These are phyloP conservation scores for Thamnophis sirtalis DNA, from an alignment of 2,113 vertebrate species.

Conservation along the genomic window DNA sequence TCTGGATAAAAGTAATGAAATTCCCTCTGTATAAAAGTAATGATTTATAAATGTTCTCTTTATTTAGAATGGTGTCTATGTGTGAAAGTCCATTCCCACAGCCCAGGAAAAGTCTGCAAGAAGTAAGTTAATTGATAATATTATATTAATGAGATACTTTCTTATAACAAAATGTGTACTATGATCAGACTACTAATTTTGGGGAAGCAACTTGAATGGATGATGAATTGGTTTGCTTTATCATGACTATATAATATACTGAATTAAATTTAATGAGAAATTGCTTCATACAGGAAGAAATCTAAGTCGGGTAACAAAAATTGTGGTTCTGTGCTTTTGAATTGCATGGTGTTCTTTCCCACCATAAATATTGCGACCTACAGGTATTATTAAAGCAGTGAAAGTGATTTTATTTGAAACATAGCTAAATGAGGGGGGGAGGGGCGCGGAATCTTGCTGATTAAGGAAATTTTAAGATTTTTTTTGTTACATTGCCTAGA, in stretches of 20 bases:
- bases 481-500: background rate
- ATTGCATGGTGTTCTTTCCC: background rate
- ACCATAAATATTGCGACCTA: background rate
- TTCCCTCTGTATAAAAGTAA: background rate
- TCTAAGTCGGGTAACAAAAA: background rate
- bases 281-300: background rate
- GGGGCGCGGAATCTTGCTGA: background rate
- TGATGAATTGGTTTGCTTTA: background rate
- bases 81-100: background rate
- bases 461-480: background rate
- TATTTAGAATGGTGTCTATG: background rate
- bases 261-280: conserved; percentile 1
- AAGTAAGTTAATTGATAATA: background rate
- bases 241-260: background rate
- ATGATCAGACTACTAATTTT: background rate
- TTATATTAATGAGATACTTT: background rate
- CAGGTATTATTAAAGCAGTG: background rate
- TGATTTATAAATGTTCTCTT: background rate
- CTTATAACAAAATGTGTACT: conserved; percentile 1
- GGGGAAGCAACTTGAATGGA: background rate
- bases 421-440: background rate
- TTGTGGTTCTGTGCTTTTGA: background rate
- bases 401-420: background rate
- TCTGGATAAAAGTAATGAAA: background rate
- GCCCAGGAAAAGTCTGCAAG: background rate